These are phyloP conservation scores for Trichoplax adhaerens DNA, from an alignment of 37 sponge, comb jelly and placozoan species.

Conservation along the genomic window DNA sequence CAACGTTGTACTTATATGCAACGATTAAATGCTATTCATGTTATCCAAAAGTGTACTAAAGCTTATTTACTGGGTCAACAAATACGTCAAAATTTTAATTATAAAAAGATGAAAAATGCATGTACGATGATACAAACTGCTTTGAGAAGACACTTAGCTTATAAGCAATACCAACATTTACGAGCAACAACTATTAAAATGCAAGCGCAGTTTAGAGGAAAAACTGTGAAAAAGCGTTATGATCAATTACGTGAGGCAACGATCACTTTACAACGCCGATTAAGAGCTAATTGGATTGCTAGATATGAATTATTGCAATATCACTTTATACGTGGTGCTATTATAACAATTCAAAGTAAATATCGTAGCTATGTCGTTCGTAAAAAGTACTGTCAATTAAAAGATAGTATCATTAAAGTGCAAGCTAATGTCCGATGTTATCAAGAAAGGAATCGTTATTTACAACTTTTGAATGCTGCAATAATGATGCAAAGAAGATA, in stretches of 20 bases:
- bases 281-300: conserved; percentile 15
- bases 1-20: too few relatives aligned
- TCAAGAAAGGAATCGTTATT: neutral
- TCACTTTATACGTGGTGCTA: conserved; percentile 5
- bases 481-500: conserved; percentile 10
- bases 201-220: neutral
- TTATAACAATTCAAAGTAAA: conserved; percentile 6
- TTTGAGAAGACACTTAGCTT: neutral
- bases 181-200: neutral
- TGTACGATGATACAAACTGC: conserved; percentile 12
- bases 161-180: neutral
- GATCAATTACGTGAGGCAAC: too few relatives aligned
- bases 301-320: conserved; percentile 11
- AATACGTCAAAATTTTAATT: too few relatives aligned
- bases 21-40: too few relatives aligned
- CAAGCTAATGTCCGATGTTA: neutral
- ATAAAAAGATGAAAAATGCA: neutral
- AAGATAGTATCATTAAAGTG: too few relatives aligned
- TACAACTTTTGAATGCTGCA: conserved; percentile 2
- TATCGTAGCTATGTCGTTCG: conserved; percentile 14
- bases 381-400: neutral
- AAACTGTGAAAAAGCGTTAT: too few relatives aligned
- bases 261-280: neutral
- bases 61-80: too few relatives aligned
- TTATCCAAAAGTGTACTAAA: too few relatives aligned